phyloP scores from a whole-genome alignment of 2,113 vertebrate genomes.

The Chloropsis hardwickii region DNA sequence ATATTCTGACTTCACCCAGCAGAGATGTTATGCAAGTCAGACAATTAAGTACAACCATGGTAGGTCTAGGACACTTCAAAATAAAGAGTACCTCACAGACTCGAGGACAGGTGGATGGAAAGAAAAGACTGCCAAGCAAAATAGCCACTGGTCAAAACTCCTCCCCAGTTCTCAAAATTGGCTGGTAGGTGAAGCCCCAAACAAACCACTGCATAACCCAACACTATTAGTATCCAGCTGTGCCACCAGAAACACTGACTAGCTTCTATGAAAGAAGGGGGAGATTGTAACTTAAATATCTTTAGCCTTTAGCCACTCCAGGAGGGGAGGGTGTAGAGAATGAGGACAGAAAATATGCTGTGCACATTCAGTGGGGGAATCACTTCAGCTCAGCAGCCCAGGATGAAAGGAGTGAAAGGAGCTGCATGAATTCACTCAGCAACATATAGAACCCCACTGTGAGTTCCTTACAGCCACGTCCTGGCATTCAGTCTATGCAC shows the following conservation, averaged over 20 bases:
- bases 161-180: background rate
- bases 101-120: background rate
- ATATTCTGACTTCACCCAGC: background rate
- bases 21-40: background rate
- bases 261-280: background rate
- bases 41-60: background rate
- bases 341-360: background rate
- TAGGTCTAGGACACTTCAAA: background rate
- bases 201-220: background rate
- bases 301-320: background rate
- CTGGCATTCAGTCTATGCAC: background rate
- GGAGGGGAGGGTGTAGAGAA: background rate
- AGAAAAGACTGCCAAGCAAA: constrained; percentile 1
- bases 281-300: background rate
- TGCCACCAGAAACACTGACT: background rate
- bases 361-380: background rate
- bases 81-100: background rate
- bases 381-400: background rate
- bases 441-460: fast-evolving
- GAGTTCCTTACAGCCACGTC: background rate
- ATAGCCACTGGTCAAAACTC: background rate
- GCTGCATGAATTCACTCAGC: background rate
- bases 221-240: background rate
- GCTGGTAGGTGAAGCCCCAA: background rate
- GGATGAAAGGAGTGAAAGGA: background rate